Evolutionary conservation across 1,140 invertebrate genomes (phyloP), one percentile per base, ranked within the genome.

Genomic region (Trichonephila clavata): DNA sequence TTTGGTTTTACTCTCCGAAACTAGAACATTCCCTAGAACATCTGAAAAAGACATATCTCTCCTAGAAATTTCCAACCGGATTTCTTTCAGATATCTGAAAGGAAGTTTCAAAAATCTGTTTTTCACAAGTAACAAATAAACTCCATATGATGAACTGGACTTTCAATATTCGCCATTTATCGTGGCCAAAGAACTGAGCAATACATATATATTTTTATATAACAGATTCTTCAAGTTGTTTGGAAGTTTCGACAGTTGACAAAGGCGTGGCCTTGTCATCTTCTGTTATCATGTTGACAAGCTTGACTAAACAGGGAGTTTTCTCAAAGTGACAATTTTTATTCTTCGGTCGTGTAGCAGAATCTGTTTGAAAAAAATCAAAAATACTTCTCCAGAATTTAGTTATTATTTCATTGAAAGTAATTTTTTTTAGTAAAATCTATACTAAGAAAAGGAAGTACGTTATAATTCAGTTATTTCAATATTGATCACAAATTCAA

Each of bases 111-210:
- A 77, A 84, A 57, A 84, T 59, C 24, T 24, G 43, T 84, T 14
- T 57, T 84, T 50, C 5, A 57, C 57, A 57, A 57, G 81, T 59
- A 84, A 84, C 81, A 84, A 84, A 84, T 84, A 84, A 59, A 84
- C 81, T 84, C 57, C 71, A 84, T n/a, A 84, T 84, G 81, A 84
- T 59, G 81, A 84, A 59, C 81, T 20, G 43, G 81, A 84, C 43
- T 84, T 57, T 84, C 81, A 84, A 84, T 84, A 84, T 43, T 84
- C 81, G n/a, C 57, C 81, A 84, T 84, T 84, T 84, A 84, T 84
- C 57, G 81, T 84, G 20, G 57, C 3, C 81, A 21, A 84, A 59
- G 81, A n/a, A n/a, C 21, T 57, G 14, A 59, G 57, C 18, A 59
- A 59, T 57, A 77, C 10, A 84, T 57, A 84, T 84, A 84, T 84